These are phyloP conservation scores for Chironomus striatipennis DNA, from an alignment of 1,140 invertebrate species.

Conservation along the genomic window DNA sequence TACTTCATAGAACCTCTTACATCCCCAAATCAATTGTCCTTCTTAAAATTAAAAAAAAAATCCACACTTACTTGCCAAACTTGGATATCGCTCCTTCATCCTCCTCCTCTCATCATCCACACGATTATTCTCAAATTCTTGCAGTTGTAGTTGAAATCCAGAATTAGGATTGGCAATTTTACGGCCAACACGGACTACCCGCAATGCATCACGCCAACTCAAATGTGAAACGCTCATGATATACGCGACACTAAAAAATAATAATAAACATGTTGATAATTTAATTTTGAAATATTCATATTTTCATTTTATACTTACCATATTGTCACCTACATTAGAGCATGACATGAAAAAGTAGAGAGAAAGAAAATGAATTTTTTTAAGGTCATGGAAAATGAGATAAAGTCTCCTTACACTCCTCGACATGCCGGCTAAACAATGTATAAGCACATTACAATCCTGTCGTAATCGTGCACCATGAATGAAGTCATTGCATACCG, in stretches of 20 bases:
- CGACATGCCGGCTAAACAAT: constrained; percentile 94
- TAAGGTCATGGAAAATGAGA: neutral
- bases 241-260: constrained; percentile 79
- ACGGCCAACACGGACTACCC: constrained; percentile 82
- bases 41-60: too few species aligned
- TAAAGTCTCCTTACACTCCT: constrained; percentile 64
- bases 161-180: constrained; percentile 90
- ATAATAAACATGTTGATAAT: neutral
- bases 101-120: constrained; percentile 72
- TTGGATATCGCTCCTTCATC: constrained; percentile 74
- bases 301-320: neutral
- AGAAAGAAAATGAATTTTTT: neutral
- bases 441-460: constrained; percentile 88
- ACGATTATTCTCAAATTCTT: constrained; percentile 79
- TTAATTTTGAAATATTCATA: neutral
- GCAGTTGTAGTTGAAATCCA: constrained; percentile 88
- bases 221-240: constrained; percentile 89
- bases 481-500: constrained; percentile 91
- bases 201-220: constrained; percentile 87
- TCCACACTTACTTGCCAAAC: constrained; percentile 49
- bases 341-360: neutral
- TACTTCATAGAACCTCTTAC: too few species aligned
- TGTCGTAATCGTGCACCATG: constrained; percentile 71
- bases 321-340: neutral
- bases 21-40: too few species aligned